Evolutionary conservation across 1,140 invertebrate species (phyloP), one percentile per base, ranked within the genome.

Genomic region (Copidosoma floridanum): DNA sequence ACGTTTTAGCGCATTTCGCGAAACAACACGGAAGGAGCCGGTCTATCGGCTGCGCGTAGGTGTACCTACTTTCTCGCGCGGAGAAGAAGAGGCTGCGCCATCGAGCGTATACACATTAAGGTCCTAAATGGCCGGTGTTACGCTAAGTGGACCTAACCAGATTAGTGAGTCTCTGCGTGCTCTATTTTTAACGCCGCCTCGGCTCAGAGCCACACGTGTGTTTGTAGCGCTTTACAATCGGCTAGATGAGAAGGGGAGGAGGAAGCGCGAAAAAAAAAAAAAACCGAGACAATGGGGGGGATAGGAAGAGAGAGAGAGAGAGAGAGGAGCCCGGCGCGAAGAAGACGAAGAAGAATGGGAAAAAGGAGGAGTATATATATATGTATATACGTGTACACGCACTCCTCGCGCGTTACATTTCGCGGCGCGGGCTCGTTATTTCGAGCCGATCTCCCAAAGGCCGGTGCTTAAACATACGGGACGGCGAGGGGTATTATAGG

Each of bases 71-170:
- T n/a, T n/a, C n/a, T n/a, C n/a, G n/a, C n/a, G n/a, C n/a, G n/a
- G n/a, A n/a, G n/a, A n/a, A n/a, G n/a, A n/a, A n/a, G n/a, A n/a
- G n/a, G n/a, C n/a, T n/a, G n/a, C n/a, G n/a, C n/a, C n/a, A n/a
- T n/a, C n/a, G n/a, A 16, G 8, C 20, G 43, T 12, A 1, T 11
- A n/a, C 64, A 64, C 66, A 70, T 75, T 65, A 71, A 70, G 69
- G 73, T 75, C 71, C 50, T 75, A 73, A 75, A 75, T 75, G 73
- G 71, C 73, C 64, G 66, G 71, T 66, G 71, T 71, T 70, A 67
- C 71, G 75, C 74, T 77, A 77, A 77, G 71, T 75, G 72, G 71
- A 69, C 68, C 74, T 77, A 77, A 77, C 72, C 69, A 76, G 72
- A 75, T 77, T 77, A 77, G 75, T 76, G 67, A 72, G 69, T 37